Evolutionary conservation across 1,140 invertebrate genomes (phyloP).

Genomic region (Plectus sambesii): DNA sequence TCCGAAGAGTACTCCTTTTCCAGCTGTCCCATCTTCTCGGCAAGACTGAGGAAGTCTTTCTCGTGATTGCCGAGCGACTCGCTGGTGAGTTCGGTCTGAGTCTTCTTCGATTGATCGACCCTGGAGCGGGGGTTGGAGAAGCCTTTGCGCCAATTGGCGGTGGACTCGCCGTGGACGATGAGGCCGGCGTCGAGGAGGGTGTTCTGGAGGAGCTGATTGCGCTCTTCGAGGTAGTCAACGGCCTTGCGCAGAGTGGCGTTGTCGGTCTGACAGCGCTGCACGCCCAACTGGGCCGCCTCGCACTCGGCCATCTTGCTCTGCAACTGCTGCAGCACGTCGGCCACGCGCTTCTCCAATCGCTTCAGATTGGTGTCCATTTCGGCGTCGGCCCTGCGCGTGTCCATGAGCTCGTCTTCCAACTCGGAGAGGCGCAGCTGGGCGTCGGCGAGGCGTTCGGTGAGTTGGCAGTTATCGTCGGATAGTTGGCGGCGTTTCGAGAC

Average conservation of each 20-base stretch:
- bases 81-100: slow-evolving; percentile 34
- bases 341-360: too few species aligned
- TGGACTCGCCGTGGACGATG: slow-evolving; percentile 29
- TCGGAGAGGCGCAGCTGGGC: too few species aligned
- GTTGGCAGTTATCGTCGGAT: too few species aligned
- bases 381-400: too few species aligned
- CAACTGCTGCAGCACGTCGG: too few species aligned
- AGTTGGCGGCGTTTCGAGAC: too few species aligned
- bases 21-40: slow-evolving; percentile 19
- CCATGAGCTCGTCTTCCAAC: too few species aligned
- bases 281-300: too few species aligned
- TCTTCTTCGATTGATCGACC: slow-evolving; percentile 21
- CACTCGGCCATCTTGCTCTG: too few species aligned
- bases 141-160: slow-evolving; percentile 30
- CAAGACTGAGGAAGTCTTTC: slow-evolving; percentile 27
- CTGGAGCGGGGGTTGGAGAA: slow-evolving; percentile 28
- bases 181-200: slow-evolving; percentile 35
- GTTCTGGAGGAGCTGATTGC: slow-evolving; percentile 36
- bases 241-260: slow-evolving; percentile 38
- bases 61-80: slow-evolving; percentile 27
- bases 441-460: too few species aligned
- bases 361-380: too few species aligned
- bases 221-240: slow-evolving; percentile 35
- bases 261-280: slow-evolving; percentile 30
- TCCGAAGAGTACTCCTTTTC: slow-evolving; percentile 32